Base-by-base conservation (phyloP, 2,888 invertebrate genomes). In the Molanna angustata region DNA sequence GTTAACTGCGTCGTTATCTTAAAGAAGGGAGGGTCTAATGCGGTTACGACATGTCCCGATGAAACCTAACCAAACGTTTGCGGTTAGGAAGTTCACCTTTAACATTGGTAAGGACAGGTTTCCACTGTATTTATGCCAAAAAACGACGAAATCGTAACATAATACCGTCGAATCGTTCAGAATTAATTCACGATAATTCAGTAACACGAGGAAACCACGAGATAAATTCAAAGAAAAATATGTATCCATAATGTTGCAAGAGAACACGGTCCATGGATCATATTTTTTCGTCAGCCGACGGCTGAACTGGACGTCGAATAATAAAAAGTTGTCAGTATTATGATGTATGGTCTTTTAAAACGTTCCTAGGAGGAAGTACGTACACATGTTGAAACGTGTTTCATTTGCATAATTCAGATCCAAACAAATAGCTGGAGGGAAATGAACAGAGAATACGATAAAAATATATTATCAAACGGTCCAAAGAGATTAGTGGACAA, bases 81-180 rank as follows among this genome's bases (percentile, higher is more conserved):
- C 40, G 49, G 49, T 49, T 49, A n/a, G 31, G 17, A 31, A 17
- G 49, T 32, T 49, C 41, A 49, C 49, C 31, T 17, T 40, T 16
- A 35, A 35, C 7, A 6, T 13, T 27, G 27, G n/a, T n/a, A n/a
- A n/a, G n/a, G n/a, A n/a, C n/a, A n/a, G n/a, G n/a, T n/a, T n/a
- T n/a, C n/a, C n/a, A n/a, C n/a, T n/a, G n/a, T n/a, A 27, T 27
- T 7, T 27, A 27, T 7, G 11, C 27, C 27, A 4, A 11, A 27
- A 27, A 27, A 11, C 6, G 9, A 3, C n/a, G 17, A 39, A 39
- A 14, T 4, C 39, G 39, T 16, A 39, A 39, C 39, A n/a, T 16
- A 39, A 39, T 39, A 39, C 39, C 14, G 17, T 9, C 16, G 39
- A 14, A 39, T 4, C 16, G 16, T 18, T 39, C 18, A 13, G n/a